phyloP scores from a whole-genome alignment of 2,888 invertebrate genomes.

The Alentia gelatinosa region DNA sequence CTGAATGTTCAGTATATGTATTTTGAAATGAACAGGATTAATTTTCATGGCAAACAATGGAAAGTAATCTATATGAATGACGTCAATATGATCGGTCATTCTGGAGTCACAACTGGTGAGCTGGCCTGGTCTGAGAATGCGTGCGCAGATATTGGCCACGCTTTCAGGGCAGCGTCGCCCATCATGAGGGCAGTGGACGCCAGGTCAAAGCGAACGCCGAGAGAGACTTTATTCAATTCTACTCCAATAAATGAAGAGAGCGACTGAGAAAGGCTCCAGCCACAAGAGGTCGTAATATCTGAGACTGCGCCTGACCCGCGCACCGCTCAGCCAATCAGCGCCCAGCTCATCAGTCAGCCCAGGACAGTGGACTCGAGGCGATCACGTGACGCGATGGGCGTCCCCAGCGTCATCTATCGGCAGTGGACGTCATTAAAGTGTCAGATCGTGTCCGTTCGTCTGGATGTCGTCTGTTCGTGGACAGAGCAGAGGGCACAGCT shows the following conservation, averaged over 20 bases:
- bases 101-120: background rate
- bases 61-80: too few relatives aligned
- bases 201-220: background rate
- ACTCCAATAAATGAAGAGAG: slow-evolving; percentile 24
- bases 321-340: slow-evolving; percentile 4
- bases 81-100: background rate
- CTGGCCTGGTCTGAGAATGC: background rate
- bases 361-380: background rate
- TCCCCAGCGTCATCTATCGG: background rate
- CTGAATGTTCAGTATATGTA: too few relatives aligned
- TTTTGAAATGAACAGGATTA: too few relatives aligned
- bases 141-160: background rate
- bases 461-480: background rate
- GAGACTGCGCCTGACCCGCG: slow-evolving; percentile 12
- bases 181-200: background rate
- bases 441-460: background rate
- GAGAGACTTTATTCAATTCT: slow-evolving; percentile 26
- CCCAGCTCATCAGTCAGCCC: slow-evolving; percentile 13
- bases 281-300: slow-evolving; percentile 16
- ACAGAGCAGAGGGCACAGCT: background rate
- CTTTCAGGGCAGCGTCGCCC: background rate
- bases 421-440: slow-evolving; percentile 27
- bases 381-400: slow-evolving; percentile 25
- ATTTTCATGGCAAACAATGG: too few relatives aligned
- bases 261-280: slow-evolving; percentile 4